A percentile compares a stretch with the other conserved stretches of the same genome.
phyloP scores from a whole-genome alignment of 1,140 invertebrate genomes.

The Rhagoletis pomonella region DNA sequence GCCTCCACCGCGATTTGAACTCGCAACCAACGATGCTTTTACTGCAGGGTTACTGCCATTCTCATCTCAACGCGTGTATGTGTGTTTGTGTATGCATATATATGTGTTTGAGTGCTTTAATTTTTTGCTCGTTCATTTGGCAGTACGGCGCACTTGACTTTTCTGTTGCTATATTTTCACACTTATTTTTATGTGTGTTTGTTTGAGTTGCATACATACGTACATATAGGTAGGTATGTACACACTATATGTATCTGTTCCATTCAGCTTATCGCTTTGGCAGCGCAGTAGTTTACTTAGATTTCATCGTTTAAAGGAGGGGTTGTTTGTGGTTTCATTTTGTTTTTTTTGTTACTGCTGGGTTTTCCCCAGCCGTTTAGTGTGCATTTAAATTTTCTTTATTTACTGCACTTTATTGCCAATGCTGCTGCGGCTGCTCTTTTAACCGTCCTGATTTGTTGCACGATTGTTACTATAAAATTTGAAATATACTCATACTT shows the following conservation, averaged over 20 bases:
- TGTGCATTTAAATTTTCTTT: slow-evolving; percentile 20
- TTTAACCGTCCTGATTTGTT: slow-evolving; percentile 21
- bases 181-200: neutral
- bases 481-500: slow-evolving; percentile 1
- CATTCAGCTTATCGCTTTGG: neutral
- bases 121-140: neutral
- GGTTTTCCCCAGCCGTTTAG: neutral
- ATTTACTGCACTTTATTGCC: slow-evolving; percentile 10
- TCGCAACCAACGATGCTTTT: too few relatives aligned
- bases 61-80: too few relatives aligned
- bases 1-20: too few relatives aligned
- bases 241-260: neutral
- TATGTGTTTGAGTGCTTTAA: neutral
- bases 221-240: neutral
- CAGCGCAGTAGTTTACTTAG: neutral
- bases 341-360: neutral
- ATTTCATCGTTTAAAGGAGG: neutral
- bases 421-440: neutral
- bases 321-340: neutral
- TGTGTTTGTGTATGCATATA: neutral
- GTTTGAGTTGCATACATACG: neutral
- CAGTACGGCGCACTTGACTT: neutral
- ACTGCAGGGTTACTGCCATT: neutral
- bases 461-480: neutral
- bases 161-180: neutral